Percentiles rank a stretch among this genome's conserved stretches.
Conservation (phyloP, 2,888 invertebrate genomes). For the Lapara coniferarum region DNA sequence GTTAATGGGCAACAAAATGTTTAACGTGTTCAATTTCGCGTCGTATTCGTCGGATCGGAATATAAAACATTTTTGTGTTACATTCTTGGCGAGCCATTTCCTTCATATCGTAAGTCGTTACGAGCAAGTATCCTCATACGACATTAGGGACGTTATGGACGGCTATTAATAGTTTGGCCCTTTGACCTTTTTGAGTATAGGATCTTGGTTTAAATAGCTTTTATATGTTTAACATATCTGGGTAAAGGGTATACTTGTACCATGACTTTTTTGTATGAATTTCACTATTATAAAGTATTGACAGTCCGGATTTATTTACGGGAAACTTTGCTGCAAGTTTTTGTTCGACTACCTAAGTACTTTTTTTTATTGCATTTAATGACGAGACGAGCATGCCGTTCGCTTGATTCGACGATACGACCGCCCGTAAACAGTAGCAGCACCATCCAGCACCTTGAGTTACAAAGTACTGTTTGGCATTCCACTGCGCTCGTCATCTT, state of each 20-base stretch:
- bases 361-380: too few relatives aligned
- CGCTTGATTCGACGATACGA: too few relatives aligned
- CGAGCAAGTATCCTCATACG: slow-evolving; percentile 1
- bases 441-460: too few relatives aligned
- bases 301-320: neutral
- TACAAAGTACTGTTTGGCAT: too few relatives aligned
- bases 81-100: slow-evolving; percentile 4
- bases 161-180: slow-evolving; percentile 10
- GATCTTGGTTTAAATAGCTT: slow-evolving; percentile 3
- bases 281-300: too few relatives aligned
- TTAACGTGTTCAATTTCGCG: neutral
- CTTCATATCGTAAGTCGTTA: slow-evolving; percentile 15
- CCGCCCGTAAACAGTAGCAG: too few relatives aligned
- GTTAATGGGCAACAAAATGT: neutral
- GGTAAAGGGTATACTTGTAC: too few relatives aligned
- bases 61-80: slow-evolving; percentile 19
- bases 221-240: too few relatives aligned
- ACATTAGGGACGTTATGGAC: neutral
- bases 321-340: neutral
- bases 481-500: too few relatives aligned
- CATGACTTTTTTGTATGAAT: too few relatives aligned
- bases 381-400: too few relatives aligned
- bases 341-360: neutral
- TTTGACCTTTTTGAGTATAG: neutral
- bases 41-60: neutral